phyloP scores from a whole-genome alignment of 2,888 invertebrate genomes.

The Schizaphis graminum region DNA sequence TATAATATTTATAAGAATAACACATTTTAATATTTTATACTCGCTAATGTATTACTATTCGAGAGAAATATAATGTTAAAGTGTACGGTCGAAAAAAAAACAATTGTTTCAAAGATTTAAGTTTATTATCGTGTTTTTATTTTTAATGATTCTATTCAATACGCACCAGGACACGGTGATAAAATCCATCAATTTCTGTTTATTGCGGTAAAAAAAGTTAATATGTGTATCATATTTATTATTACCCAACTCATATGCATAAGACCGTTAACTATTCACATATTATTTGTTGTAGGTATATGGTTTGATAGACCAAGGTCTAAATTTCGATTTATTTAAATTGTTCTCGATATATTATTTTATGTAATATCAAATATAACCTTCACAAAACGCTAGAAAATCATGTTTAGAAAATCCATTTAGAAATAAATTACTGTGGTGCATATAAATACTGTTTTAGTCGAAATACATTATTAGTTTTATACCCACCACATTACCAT shows the following conservation, averaged over 20 bases:
- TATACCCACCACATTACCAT: background rate
- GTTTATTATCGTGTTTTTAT: background rate
- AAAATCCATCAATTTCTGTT: background rate
- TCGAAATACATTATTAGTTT: background rate
- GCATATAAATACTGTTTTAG: background rate
- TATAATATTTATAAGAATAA: background rate
- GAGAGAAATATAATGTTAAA: background rate
- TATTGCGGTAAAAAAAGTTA: background rate
- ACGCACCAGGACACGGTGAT: background rate
- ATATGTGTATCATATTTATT: background rate
- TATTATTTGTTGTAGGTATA: background rate
- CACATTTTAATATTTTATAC: background rate
- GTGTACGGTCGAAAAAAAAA: background rate
- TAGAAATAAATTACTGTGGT: background rate
- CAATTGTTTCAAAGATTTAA: background rate
- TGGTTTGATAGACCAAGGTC: background rate
- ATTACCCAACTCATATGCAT: background rate
- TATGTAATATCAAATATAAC: background rate
- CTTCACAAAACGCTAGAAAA: background rate
- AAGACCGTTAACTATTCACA: background rate
- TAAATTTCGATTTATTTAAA: background rate
- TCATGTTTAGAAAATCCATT: background rate
- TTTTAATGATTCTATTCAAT: background rate
- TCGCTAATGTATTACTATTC: background rate
- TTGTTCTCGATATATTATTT: background rate